phyloP scores from a whole-genome alignment of 2,797 vertebrate species.

The Microctenopoma lineatum region DNA sequence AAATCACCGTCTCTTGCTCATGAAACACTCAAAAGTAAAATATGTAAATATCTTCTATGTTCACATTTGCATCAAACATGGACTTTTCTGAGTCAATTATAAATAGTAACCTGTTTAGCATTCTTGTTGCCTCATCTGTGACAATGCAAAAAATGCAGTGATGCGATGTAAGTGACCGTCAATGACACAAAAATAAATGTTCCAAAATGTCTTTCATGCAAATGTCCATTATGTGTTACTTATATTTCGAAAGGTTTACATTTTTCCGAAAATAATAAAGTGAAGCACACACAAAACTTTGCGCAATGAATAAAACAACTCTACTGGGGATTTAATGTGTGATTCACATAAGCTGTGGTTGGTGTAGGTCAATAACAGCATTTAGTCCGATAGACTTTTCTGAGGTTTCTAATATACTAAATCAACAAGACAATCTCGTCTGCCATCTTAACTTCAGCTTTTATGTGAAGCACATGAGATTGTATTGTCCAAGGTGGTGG shows the following conservation, averaged over 20 bases:
- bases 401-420: too few relatives aligned
- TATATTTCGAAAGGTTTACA: neutral
- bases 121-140: slow-evolving; percentile 8
- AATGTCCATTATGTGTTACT: neutral
- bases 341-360: too few relatives aligned
- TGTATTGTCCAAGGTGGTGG: neutral
- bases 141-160: slow-evolving; percentile 27
- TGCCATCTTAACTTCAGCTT: too few relatives aligned
- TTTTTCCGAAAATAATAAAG: slow-evolving; percentile 3
- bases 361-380: neutral
- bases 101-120: slow-evolving; percentile 12
- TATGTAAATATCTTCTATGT: neutral
- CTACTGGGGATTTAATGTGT: too few relatives aligned
- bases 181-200: slow-evolving; percentile 5
- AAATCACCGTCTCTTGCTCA: neutral
- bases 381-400: too few relatives aligned
- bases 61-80: slow-evolving; percentile 10
- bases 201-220: neutral
- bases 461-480: too few relatives aligned
- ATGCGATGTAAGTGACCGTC: slow-evolving; percentile 10
- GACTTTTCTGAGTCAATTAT: slow-evolving; percentile 4
- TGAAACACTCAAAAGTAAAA: neutral
- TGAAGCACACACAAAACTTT: too few relatives aligned
- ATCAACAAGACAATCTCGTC: too few relatives aligned
- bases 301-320: too few relatives aligned